Conservation (phyloP, 1,140 invertebrate genomes). For the Papilio aristodemus region DNA sequence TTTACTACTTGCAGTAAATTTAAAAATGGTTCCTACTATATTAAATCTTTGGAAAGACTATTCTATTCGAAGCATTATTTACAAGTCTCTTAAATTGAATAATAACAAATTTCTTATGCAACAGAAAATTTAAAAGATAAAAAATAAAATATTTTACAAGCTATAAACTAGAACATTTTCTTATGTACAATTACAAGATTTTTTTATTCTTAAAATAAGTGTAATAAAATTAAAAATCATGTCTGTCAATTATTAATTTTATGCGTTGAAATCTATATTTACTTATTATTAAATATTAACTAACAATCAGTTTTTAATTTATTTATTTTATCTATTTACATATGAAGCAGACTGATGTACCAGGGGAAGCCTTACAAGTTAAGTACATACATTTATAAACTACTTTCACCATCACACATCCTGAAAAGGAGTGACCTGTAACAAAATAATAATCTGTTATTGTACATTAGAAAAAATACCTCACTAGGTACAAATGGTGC, state of each 20-base stretch:
- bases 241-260: background rate
- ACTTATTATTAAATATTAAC: no score
- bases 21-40: background rate
- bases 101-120: background rate
- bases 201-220: background rate
- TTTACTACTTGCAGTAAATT: constrained; percentile 15
- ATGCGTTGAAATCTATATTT: background rate
- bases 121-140: background rate
- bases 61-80: background rate
- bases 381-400: background rate
- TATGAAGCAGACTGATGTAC: background rate
- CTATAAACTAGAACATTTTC: background rate
- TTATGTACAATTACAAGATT: background rate
- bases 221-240: no score
- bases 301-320: background rate
- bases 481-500: no score
- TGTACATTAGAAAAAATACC: no score
- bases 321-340: constrained; percentile 22
- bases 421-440: background rate
- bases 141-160: background rate
- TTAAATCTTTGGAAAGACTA: background rate
- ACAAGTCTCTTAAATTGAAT: background rate
- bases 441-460: background rate
- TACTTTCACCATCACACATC: background rate
- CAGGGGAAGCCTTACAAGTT: background rate